Percentiles rank a stretch among this genome's conserved stretches.
Conservation (phyloP, 2,888 invertebrate genomes). For the Deilephila elpenor region DNA sequence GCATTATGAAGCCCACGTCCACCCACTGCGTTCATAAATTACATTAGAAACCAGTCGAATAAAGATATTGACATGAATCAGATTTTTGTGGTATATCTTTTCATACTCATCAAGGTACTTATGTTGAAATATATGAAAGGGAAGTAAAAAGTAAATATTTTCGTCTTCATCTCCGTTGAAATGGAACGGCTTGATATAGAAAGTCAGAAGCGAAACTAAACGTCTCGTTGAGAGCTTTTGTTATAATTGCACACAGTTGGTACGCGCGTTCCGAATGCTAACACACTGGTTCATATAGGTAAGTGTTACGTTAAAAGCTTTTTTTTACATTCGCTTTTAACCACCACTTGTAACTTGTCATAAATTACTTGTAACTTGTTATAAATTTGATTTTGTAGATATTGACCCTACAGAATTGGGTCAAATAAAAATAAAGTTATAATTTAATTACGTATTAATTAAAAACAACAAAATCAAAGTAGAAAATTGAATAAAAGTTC, state of each 20-base stretch:
- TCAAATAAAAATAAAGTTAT: no score
- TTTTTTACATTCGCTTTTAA: conserved; percentile 8
- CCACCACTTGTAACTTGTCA: background rate
- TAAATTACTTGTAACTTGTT: background rate
- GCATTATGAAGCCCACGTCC: background rate
- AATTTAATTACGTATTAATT: no score
- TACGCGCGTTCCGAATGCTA: conserved; percentile 9
- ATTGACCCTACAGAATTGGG: no score
- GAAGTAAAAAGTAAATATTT: conserved; percentile 22
- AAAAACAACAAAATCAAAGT: no score
- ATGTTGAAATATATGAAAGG: conserved; percentile 1
- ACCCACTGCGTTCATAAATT: no score
- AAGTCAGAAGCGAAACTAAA: conserved; percentile 23
- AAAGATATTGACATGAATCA: background rate
- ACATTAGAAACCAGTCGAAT: background rate
- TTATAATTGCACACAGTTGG: conserved; percentile 33
- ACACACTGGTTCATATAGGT: conserved; percentile 20
- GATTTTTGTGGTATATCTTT: background rate
- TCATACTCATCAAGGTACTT: background rate
- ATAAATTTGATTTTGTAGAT: no score
- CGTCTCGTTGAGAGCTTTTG: conserved; percentile 33
- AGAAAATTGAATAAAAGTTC: no score
- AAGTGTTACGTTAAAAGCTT: conserved; percentile 28
- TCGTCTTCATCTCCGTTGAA: conserved; percentile 27
- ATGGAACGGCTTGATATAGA: conserved; percentile 10